Evolutionary conservation across 2,113 vertebrate species (phyloP).

Genomic region (Helogale parvula): DNA sequence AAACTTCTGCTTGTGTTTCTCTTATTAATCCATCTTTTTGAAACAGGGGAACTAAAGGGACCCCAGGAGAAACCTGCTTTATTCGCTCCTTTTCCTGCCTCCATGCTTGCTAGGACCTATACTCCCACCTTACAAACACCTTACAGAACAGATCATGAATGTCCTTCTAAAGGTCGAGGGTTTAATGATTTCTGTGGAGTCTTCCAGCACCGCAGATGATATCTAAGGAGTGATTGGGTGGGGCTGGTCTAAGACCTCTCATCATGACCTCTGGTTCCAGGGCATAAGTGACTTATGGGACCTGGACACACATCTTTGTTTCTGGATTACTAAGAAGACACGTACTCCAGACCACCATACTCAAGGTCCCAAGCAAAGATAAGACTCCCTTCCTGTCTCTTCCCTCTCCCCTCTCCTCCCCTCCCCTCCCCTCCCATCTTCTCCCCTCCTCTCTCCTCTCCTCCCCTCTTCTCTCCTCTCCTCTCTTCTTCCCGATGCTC

Average conservation of each 20-base stretch:
- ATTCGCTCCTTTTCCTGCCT: background rate
- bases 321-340: background rate
- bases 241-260: no score
- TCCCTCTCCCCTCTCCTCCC: no score
- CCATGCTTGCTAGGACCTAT: background rate
- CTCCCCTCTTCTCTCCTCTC: background rate
- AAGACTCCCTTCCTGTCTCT: background rate
- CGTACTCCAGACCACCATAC: background rate
- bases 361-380: background rate
- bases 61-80: background rate
- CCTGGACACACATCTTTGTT: no score
- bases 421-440: background rate
- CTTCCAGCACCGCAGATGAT: no score
- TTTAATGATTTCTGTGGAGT: background rate
- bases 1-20: background rate
- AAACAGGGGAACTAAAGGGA: background rate
- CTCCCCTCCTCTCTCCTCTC: background rate
- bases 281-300: background rate
- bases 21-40: background rate
- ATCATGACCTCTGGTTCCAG: no score
- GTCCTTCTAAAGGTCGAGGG: background rate
- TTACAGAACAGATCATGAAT: background rate
- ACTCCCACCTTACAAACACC: background rate
- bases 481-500: background rate
- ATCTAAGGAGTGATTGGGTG: no score